A percentile compares a stretch with the other conserved stretches of the same genome.
Evolutionary conservation across 1,140 invertebrate genomes (phyloP).

Genomic region (Trichonephila inaurata): DNA sequence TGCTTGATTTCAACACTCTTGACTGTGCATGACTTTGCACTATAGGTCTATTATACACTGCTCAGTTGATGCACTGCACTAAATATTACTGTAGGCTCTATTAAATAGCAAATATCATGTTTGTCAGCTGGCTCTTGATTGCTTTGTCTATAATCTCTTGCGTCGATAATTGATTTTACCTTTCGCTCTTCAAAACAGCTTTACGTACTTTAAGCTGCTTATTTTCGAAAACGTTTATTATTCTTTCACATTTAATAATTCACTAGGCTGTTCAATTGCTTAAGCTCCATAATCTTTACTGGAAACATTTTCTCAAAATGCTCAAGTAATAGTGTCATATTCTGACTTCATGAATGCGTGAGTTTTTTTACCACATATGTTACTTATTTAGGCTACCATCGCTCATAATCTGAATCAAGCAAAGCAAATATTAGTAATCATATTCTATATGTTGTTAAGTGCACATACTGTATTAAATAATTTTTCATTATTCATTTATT

Average conservation of each 20-base stretch:
- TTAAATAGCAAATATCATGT: neutral
- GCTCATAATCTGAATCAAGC: too few species aligned
- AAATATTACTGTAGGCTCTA: slow-evolving; percentile 14
- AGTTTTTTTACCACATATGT: too few species aligned
- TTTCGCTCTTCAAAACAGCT: neutral
- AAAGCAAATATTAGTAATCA: too few species aligned
- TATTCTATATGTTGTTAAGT: too few species aligned
- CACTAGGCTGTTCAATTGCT: too few species aligned
- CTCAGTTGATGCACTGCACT: slow-evolving; percentile 34
- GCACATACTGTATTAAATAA: too few species aligned
- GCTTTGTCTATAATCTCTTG: neutral
- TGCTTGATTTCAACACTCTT: slow-evolving; percentile 32
- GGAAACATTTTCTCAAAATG: too few species aligned
- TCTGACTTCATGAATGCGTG: too few species aligned
- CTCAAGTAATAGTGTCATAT: too few species aligned
- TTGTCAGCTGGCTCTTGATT: neutral
- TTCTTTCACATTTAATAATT: neutral
- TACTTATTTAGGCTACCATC: too few species aligned
- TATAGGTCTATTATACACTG: slow-evolving; percentile 30
- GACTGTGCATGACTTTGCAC: slow-evolving; percentile 61
- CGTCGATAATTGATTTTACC: neutral
- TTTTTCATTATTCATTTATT: too few species aligned
- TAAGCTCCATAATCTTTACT: too few species aligned
- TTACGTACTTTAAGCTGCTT: neutral
- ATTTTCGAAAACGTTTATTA: neutral